Conservation (phyloP, 1,140 invertebrate species). For the Camponotus floridanus region DNA sequence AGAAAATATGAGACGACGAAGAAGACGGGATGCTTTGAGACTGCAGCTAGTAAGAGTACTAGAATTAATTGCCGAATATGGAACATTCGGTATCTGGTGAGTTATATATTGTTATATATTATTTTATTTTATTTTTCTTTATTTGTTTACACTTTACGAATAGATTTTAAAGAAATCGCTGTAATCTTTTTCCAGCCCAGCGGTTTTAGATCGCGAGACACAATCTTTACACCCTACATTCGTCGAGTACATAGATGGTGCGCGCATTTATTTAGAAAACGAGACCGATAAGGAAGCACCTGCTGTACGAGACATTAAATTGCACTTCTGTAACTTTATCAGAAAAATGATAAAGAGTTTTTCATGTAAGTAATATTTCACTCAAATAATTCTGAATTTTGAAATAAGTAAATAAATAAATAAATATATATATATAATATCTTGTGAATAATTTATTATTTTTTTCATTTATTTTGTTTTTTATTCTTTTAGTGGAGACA, state of each 20-base stretch:
- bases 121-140: constrained; percentile 19
- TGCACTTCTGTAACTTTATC: constrained; percentile 98
- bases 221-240: constrained; percentile 94
- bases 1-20: constrained; percentile 96
- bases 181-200: constrained; percentile 88
- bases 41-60: constrained; percentile 96
- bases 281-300: constrained; percentile 96
- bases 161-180: neutral
- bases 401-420: neutral
- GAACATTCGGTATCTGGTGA: constrained; percentile 96
- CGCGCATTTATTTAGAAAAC: constrained; percentile 95
- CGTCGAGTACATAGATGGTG: constrained; percentile 98
- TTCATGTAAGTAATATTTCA: constrained; percentile 89
- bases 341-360: constrained; percentile 97
- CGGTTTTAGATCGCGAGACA: constrained; percentile 93
- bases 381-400: neutral
- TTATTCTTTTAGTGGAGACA: constrained; percentile 91
- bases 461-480: constrained; percentile 39
- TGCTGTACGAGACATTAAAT: constrained; percentile 93
- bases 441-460: neutral
- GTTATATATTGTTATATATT: constrained; percentile 43
- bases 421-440: neutral
- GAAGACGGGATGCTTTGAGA: constrained; percentile 96
- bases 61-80: constrained; percentile 96
- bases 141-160: neutral